These are phyloP conservation scores for Ardeotis arabs DNA, from an alignment of 2,113 vertebrate genomes.

Conservation along the genomic window DNA sequence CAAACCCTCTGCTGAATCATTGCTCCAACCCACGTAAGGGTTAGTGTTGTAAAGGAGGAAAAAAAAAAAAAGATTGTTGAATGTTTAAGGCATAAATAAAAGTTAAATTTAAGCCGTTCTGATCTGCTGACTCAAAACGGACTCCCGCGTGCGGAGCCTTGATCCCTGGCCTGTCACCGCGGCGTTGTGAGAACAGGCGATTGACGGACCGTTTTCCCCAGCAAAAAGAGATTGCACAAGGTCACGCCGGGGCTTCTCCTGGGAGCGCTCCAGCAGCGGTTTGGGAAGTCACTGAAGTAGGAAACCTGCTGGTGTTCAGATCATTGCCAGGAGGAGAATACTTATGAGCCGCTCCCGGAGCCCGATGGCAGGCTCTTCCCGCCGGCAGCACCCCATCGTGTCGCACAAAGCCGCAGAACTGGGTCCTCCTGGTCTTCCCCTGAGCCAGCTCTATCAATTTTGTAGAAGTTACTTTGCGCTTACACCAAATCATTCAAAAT, in stretches of 20 bases:
- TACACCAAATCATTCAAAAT: not conserved
- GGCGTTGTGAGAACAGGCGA: not conserved
- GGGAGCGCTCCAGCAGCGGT: not conserved
- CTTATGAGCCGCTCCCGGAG: not conserved
- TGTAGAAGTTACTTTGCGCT: not conserved
- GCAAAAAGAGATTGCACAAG: not conserved
- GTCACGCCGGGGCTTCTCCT: not conserved
- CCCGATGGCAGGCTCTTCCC: not conserved
- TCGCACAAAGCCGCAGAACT: accelerated
- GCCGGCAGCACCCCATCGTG: accelerated
- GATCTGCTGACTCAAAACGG: not conserved
- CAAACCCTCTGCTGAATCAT: not conserved
- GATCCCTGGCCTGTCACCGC: not conserved
- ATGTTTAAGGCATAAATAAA: not conserved
- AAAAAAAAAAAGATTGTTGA: not conserved
- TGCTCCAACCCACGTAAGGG: accelerated
- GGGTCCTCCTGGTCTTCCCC: not conserved
- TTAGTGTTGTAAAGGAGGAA: not conserved
- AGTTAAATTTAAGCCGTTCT: not conserved
- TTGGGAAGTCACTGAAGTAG: not conserved
- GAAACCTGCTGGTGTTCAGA: not conserved
- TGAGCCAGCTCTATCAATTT: accelerated
- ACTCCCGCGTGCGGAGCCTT: not conserved
- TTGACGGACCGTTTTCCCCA: not conserved
- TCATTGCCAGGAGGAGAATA: not conserved